Evolutionary conservation across 1,140 invertebrate genomes (phyloP), one percentile per base, ranked within the genome.

Genomic region (Zaprionus gabonicus): DNA sequence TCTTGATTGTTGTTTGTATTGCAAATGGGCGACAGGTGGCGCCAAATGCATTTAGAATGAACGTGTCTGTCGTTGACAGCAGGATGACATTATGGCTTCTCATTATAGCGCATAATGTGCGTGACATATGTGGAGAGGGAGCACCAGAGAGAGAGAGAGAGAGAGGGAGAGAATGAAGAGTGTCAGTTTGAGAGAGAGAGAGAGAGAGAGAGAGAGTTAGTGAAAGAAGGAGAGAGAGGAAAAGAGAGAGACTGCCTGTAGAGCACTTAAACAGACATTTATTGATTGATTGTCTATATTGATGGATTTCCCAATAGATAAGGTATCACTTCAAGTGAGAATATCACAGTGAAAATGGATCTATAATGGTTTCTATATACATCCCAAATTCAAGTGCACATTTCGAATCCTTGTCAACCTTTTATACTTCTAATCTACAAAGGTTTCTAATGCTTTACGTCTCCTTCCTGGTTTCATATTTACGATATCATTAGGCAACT

Each of bases 21-120:
- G 58, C 38, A 38, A 77, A 58, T 65, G 69, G 41, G 41, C 72
- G 65, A 31, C 76, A 86, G 80, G 67, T 86, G 83, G 77, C 41
- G 72, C 58, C 76, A 31, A 57, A 44, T 49, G 67, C 67, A 9
- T 41, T 46, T 23, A 65, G 56, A 65, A 46, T 49, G 31, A 59
- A 76, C 38, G 27, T 38, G 27, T 71, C 17, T 65, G 68, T 44
- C 20, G 55, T 55, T 76, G 15, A 12, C 73, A 65, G 58, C 41
- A 36, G 5, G 5, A 17, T 58, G 20, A 10, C n/a, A 34, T 55
- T n/a, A 46, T 46, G n/a, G 41, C n/a, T 17, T 17, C n/a, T n/a
- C 41, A 1, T 46, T 17, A n/a, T 7, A 3, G 41, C 41, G 41
- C n/a, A 38, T 38, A 38, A 38, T 38, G 36, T 31, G 5, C 31